Percentiles rank a stretch among this genome's conserved stretches.
These are phyloP conservation scores for Cephalopholis sonnerati DNA, from an alignment of 2,113 vertebrate genomes.

Conservation along the genomic window DNA sequence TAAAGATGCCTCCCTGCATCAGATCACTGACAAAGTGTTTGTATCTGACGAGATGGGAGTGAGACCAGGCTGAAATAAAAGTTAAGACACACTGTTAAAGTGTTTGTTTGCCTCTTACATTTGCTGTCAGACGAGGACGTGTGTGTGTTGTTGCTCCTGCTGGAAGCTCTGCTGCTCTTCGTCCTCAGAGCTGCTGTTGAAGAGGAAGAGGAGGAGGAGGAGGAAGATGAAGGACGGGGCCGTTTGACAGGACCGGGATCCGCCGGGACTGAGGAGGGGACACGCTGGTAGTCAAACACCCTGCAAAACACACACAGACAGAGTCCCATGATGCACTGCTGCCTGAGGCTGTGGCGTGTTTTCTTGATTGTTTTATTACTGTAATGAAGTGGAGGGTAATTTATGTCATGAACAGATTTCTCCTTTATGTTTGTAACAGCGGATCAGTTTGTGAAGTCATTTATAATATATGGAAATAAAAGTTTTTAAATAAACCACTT, in stretches of 20 bases:
- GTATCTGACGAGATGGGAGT: no score
- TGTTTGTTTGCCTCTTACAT: constrained; percentile 54
- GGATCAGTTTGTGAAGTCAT: background rate
- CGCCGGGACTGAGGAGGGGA: constrained; percentile 64
- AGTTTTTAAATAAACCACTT: background rate
- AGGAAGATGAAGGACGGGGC: constrained; percentile 53
- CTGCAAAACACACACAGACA: constrained; percentile 55
- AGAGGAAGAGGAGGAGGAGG: constrained; percentile 60
- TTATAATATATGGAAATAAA: background rate
- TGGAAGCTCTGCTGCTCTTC: constrained; percentile 55
- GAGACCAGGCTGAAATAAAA: no score
- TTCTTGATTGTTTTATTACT: constrained; percentile 35
- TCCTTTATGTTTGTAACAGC: background rate
- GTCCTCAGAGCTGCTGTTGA: constrained; percentile 46
- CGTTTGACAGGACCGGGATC: constrained; percentile 68
- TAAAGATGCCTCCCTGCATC: no score
- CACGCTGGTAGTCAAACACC: constrained; percentile 79
- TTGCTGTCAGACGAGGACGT: constrained; percentile 46
- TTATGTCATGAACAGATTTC: constrained; percentile 31
- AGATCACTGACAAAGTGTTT: no score
- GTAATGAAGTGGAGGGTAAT: constrained; percentile 33
- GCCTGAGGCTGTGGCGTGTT: background rate
- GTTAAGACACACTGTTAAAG: no score
- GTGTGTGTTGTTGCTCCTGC: constrained; percentile 47
- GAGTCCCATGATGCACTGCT: constrained; percentile 42